phyloP scores from a whole-genome alignment of 2,113 vertebrate species.

The Cyphomyrus discorhynchus region DNA sequence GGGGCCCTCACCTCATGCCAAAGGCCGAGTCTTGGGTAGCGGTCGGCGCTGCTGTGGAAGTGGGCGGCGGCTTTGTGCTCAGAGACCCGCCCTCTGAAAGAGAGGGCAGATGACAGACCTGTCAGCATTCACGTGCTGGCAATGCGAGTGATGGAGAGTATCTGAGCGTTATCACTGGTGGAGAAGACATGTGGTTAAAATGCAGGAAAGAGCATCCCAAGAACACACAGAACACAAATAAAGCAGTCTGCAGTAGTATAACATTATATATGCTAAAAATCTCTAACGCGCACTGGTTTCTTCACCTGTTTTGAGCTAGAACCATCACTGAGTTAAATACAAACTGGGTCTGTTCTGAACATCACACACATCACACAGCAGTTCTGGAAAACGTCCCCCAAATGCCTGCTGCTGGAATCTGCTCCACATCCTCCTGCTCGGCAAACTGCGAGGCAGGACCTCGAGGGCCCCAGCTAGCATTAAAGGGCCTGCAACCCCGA shows the following conservation, averaged over 20 bases:
- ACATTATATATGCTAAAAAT: not conserved
- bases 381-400: not conserved
- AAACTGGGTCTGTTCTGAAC: not conserved
- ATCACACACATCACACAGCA: not conserved
- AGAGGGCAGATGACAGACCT: not conserved
- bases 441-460: not conserved
- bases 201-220: not conserved
- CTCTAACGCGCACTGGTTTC: not conserved
- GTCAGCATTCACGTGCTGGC: not conserved
- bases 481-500: not conserved
- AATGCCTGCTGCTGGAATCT: not conserved
- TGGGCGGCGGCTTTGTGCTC: conserved; percentile 81
- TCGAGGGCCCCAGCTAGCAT: not conserved
- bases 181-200: not conserved
- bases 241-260: not conserved
- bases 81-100: conserved; percentile 53
- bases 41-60: conserved; percentile 80
- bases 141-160: not conserved
- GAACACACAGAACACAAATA: not conserved
- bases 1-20: conserved; percentile 80
- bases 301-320: not conserved
- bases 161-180: not conserved
- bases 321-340: not conserved
- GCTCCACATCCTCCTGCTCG: not conserved
- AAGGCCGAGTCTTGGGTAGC: conserved; percentile 79